Conservation (phyloP, 2,888 invertebrate species). For the Xylota sylvarum region DNA sequence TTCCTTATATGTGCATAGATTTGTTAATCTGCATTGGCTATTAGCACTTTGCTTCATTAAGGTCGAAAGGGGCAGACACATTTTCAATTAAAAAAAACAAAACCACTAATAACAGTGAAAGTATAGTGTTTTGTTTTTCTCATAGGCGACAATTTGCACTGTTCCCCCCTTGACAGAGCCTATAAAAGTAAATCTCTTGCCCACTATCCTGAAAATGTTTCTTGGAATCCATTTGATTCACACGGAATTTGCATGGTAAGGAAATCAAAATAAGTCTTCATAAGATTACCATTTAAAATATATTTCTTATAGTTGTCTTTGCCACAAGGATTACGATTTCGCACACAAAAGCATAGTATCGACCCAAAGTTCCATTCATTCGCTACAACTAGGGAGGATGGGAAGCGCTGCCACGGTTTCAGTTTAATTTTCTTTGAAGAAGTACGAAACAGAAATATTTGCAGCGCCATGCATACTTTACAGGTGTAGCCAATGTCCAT, state of each 20-base stretch:
- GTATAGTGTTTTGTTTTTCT: constrained; percentile 75
- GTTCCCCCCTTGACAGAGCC: constrained; percentile 96
- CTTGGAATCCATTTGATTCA: constrained; percentile 96
- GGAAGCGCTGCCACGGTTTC: constrained; percentile 96
- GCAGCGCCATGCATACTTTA: constrained; percentile 97
- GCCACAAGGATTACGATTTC: constrained; percentile 97
- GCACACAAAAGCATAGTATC: constrained; percentile 95
- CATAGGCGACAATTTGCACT: constrained; percentile 92
- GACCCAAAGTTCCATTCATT: constrained; percentile 98
- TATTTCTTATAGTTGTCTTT: constrained; percentile 91
- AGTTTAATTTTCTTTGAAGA: constrained; percentile 98
- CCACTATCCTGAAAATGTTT: constrained; percentile 96
- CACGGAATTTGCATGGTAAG: constrained; percentile 98
- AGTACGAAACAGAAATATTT: constrained; percentile 95
- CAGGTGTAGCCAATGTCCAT: constrained; percentile 87
- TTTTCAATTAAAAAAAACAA: neutral
- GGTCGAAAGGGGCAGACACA: too few relatives aligned
- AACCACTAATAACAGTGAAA: too few relatives aligned
- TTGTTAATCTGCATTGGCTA: too few relatives aligned
- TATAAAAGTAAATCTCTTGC: constrained; percentile 97
- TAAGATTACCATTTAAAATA: neutral
- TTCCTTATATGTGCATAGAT: too few relatives aligned
- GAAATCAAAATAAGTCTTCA: neutral
- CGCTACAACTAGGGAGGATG: constrained; percentile 98
- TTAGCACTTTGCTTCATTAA: too few relatives aligned